Conservation (phyloP, 2,113 vertebrate genomes). For the Mastomys coucha region DNA sequence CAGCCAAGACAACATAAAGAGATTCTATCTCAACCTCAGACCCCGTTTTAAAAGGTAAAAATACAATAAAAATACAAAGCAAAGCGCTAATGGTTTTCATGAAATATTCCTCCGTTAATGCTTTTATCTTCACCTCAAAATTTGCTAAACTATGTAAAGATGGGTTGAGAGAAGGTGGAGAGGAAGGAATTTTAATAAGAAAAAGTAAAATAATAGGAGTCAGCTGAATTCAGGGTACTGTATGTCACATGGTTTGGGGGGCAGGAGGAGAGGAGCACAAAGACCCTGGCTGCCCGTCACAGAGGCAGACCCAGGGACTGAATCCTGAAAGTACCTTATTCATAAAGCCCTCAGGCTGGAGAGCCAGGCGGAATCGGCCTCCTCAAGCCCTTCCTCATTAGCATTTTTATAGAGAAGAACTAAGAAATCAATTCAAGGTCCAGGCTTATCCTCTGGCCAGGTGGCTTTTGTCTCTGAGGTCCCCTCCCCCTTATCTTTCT, state of each 20-base stretch:
- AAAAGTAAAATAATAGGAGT: background rate
- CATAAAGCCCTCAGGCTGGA: background rate
- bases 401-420: conserved; percentile 19
- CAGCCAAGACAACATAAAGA: background rate
- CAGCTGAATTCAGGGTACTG: background rate
- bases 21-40: background rate
- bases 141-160: background rate
- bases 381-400: background rate
- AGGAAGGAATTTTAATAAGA: background rate
- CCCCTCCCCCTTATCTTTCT: background rate
- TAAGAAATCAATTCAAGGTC: background rate
- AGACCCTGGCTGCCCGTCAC: background rate
- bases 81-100: background rate
- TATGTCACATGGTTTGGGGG: background rate
- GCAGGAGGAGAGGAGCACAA: background rate
- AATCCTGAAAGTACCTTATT: background rate
- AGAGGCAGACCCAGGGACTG: background rate
- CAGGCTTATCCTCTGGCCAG: background rate
- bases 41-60: background rate
- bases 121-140: background rate
- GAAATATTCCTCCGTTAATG: background rate
- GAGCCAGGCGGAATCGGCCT: background rate
- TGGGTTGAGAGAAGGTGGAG: background rate
- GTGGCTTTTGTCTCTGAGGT: background rate
- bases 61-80: background rate